Base-by-base conservation (phyloP, 2,888 invertebrate species). In the Camptogramma bilineatum region DNA sequence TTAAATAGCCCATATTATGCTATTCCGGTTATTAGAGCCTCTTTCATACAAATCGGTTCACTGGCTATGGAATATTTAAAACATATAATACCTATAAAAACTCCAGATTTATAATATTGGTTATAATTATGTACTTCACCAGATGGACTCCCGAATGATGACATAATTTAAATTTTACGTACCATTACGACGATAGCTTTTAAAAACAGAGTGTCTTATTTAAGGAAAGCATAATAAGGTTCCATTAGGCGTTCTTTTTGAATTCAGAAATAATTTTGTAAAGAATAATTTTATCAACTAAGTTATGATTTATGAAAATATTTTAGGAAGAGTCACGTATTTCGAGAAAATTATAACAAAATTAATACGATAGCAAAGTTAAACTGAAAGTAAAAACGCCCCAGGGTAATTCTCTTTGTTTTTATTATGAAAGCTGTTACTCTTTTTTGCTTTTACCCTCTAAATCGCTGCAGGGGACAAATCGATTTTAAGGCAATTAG, bases 91-190 rank as follows among this genome's bases (percentile, higher is more conserved):
- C n/a, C n/a, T n/a, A n/a, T n/a, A n/a, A n/a, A n/a, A n/a, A n/a
- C n/a, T n/a, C n/a, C n/a, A n/a, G n/a, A n/a, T n/a, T n/a, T n/a
- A n/a, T n/a, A n/a, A n/a, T n/a, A n/a, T n/a, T 28, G 5, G 7
- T 28, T 28, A 28, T 28, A 28, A 28, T 28, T 5, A 4, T 7
- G 28, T 28, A 28, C 28, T 66, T 68, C 54, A 24, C 61, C 62
- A 66, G 63, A 66, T 50, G 61, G 63, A 61, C 46, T 55, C 39
- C 56, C 47, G 53, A 66, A 66, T 61, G 53, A 64, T 39, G 58
- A 58, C 53, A 72, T 70, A 68, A 68, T 63, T 70, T 70, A 62
- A 67, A 67, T 51, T 71, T 64, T 64, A 68, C 61, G 60, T 60
- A 52, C 54, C 52, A 19, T 70, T 66, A 57, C 51, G 59, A 55